A percentile compares a stretch with the other conserved stretches of the same genome.
Evolutionary conservation across 2,888 invertebrate species (phyloP).

Genomic region (Pachymerium ferrugineum): DNA sequence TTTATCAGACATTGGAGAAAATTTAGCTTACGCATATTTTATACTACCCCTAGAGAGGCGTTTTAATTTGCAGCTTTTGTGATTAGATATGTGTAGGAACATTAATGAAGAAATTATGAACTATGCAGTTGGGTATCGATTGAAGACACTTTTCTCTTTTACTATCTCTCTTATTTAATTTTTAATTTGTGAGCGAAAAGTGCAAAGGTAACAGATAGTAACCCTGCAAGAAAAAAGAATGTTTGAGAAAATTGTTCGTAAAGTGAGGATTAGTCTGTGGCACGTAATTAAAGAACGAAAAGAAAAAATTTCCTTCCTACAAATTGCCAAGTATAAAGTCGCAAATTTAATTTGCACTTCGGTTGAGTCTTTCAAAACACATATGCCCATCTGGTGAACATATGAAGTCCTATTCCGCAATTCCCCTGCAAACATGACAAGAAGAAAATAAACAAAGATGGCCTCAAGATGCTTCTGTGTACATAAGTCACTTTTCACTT

Average conservation of each 20-base stretch:
- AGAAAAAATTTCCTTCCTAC: neutral
- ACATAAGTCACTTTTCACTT: constrained; percentile 10
- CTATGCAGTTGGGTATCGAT: neutral
- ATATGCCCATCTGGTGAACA: constrained; percentile 12
- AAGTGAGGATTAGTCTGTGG: neutral
- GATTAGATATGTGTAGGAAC: neutral
- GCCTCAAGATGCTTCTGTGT: constrained; percentile 1
- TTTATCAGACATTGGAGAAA: no score
- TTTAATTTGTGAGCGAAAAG: neutral
- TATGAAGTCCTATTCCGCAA: constrained; percentile 1
- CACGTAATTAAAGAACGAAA: neutral
- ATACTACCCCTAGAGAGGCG: neutral
- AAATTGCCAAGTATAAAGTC: neutral
- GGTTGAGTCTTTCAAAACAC: neutral
- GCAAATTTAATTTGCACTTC: constrained; percentile 1
- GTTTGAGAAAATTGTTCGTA: neutral
- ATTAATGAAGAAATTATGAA: neutral
- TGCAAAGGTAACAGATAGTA: no score
- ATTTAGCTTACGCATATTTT: neutral
- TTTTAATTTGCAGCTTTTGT: neutral
- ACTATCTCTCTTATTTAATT: neutral
- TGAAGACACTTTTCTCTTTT: neutral
- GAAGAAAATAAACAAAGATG: constrained; percentile 17
- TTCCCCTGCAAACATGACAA: neutral
- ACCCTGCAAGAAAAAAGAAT: no score